A percentile compares a stretch with the other conserved stretches of the same genome.
phyloP scores from a whole-genome alignment of 2,797 vertebrate genomes.

The Apogon hyalosoma region DNA sequence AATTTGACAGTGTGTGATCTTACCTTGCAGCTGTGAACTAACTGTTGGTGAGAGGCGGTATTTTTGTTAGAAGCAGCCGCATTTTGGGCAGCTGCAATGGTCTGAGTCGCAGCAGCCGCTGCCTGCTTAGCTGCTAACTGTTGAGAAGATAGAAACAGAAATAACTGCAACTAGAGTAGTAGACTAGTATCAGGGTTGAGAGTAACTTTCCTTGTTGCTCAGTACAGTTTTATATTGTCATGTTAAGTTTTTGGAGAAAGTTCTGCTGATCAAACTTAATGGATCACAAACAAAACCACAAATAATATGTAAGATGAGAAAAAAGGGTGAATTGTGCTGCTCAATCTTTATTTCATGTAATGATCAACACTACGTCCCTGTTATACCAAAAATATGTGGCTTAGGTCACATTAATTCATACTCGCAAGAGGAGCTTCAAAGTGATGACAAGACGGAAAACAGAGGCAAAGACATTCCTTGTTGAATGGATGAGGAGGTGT shows the following conservation, averaged over 20 bases:
- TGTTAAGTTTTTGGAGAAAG: constrained; percentile 16
- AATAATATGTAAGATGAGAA: constrained; percentile 24
- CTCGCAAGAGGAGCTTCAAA: constrained; percentile 54
- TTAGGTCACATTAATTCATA: constrained; percentile 43
- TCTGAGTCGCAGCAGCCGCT: constrained; percentile 96
- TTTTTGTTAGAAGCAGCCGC: constrained; percentile 97
- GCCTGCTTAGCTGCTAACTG: constrained; percentile 98
- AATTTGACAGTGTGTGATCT: constrained; percentile 10
- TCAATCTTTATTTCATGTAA: constrained; percentile 26
- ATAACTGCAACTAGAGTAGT: constrained; percentile 37
- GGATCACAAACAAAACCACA: constrained; percentile 21
- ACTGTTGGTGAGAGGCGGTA: constrained; percentile 94
- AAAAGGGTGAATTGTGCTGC: constrained; percentile 10
- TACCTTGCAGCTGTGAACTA: constrained; percentile 99
- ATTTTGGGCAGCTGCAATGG: constrained; percentile 97
- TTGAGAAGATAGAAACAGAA: constrained; percentile 59
- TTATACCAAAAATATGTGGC: constrained; percentile 36
- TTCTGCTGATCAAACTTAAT: constrained; percentile 39
- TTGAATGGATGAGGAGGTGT: constrained; percentile 42
- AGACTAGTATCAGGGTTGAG: constrained; percentile 23
- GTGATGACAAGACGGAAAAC: constrained; percentile 37
- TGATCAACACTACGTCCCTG: constrained; percentile 11
- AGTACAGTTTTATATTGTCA: constrained; percentile 14
- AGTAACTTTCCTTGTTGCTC: constrained; percentile 21
- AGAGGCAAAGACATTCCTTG: constrained; percentile 48